Percentiles rank a stretch among this genome's conserved stretches.
Evolutionary conservation across 2,888 invertebrate species (phyloP).

Genomic region (Notodonta dromedarius): DNA sequence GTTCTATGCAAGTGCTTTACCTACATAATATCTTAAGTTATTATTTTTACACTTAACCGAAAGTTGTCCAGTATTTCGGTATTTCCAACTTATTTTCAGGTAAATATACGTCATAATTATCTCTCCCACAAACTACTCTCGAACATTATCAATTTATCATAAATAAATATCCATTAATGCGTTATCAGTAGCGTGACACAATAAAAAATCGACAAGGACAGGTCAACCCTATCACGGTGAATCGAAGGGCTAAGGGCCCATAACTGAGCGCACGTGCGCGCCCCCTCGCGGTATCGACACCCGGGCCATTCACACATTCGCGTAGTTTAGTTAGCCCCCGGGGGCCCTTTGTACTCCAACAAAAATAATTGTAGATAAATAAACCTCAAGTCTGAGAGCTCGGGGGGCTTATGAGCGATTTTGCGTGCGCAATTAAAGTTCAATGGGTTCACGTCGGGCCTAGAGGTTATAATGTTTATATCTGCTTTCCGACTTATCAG

Average conservation of each 20-base stretch:
- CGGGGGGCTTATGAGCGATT: constrained; percentile 41
- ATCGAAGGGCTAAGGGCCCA: constrained; percentile 56
- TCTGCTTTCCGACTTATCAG: too few relatives aligned
- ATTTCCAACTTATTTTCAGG: too few relatives aligned
- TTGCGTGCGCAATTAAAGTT: constrained; percentile 30
- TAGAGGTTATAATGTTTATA: too few relatives aligned
- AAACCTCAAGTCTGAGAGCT: constrained; percentile 61
- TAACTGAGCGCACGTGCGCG: constrained; percentile 75
- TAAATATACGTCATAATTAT: neutral
- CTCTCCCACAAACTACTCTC: constrained; percentile 4
- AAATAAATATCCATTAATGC: constrained; percentile 36
- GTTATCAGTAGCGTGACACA: constrained; percentile 44
- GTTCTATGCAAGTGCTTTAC: too few relatives aligned
- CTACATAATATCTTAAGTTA: neutral
- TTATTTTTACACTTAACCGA: too few relatives aligned
- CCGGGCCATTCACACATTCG: constrained; percentile 66
- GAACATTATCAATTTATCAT: constrained; percentile 15
- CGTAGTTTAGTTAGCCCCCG: constrained; percentile 59
- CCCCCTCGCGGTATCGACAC: constrained; percentile 52
- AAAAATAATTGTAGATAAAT: constrained; percentile 75
- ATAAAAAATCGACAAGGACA: constrained; percentile 59
- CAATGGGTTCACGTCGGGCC: too few relatives aligned
- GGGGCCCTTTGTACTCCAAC: constrained; percentile 50
- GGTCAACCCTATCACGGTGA: constrained; percentile 68
- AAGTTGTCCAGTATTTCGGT: too few relatives aligned